phyloP scores from a whole-genome alignment of 2,888 invertebrate genomes.

The Mermis nigrescens region DNA sequence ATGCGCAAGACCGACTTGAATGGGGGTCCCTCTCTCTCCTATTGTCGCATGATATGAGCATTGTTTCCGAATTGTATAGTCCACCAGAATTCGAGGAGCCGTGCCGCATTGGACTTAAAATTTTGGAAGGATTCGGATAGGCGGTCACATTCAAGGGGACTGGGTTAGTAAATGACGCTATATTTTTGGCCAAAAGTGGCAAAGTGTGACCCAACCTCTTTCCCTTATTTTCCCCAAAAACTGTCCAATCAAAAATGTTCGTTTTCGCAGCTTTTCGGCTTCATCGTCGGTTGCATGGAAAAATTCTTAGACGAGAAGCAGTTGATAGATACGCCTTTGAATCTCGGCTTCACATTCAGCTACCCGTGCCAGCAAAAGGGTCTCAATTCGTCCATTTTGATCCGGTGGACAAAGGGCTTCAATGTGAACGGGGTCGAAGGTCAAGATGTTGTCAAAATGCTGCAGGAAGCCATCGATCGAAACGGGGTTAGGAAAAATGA shows the following conservation, averaged over 20 bases:
- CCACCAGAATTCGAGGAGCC: too few relatives aligned
- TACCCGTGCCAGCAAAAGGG: slow-evolving; percentile 72
- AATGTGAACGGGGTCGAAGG: slow-evolving; percentile 71
- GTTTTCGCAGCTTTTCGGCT: slow-evolving; percentile 55
- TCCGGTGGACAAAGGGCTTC: slow-evolving; percentile 82
- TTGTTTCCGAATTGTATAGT: too few relatives aligned
- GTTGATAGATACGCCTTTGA: slow-evolving; percentile 52
- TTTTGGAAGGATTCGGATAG: too few relatives aligned
- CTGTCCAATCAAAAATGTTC: background rate
- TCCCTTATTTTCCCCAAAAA: background rate
- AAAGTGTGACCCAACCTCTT: too few relatives aligned
- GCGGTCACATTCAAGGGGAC: too few relatives aligned
- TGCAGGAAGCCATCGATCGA: slow-evolving; percentile 63
- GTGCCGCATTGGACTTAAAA: too few relatives aligned
- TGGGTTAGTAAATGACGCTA: too few relatives aligned
- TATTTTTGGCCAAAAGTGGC: too few relatives aligned
- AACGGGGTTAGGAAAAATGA: slow-evolving; percentile 56
- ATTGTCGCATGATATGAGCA: too few relatives aligned
- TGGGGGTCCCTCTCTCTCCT: too few relatives aligned
- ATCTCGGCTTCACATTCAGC: slow-evolving; percentile 86
- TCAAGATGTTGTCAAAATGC: slow-evolving; percentile 65
- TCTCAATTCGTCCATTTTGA: slow-evolving; percentile 57
- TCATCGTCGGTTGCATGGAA: slow-evolving; percentile 75
- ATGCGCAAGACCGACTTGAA: too few relatives aligned
- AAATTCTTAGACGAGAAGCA: slow-evolving; percentile 69